Evolutionary conservation across 2,113 vertebrate species (phyloP).

Genomic region (Meleagris gallopavo): DNA sequence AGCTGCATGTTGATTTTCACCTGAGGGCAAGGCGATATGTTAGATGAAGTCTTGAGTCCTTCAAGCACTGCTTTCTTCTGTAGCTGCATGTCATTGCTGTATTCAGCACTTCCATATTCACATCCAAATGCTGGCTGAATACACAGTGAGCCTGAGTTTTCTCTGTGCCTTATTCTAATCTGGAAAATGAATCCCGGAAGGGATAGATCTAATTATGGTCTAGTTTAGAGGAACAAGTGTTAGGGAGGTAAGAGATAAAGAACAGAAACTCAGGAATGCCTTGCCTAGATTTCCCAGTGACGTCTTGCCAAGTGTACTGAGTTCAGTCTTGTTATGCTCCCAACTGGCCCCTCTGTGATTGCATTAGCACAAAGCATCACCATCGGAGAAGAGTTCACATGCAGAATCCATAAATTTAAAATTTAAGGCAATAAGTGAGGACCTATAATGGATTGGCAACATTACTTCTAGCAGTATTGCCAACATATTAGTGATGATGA

Average conservation of each 20-base stretch:
- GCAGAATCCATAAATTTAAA: constrained; percentile 47
- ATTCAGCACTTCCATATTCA: constrained; percentile 38
- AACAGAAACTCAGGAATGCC: neutral
- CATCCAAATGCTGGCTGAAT: neutral
- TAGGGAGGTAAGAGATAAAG: constrained; percentile 18
- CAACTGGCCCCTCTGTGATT: constrained; percentile 11
- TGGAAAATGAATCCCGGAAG: neutral
- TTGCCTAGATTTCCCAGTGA: neutral
- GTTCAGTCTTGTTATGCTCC: constrained; percentile 17
- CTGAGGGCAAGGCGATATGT: neutral
- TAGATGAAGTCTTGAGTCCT: constrained; percentile 16
- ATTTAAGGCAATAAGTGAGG: constrained; percentile 51
- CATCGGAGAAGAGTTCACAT: neutral
- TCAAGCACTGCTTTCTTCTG: neutral
- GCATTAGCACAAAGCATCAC: constrained; percentile 18
- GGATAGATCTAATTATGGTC: constrained; percentile 19
- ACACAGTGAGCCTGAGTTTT: neutral
- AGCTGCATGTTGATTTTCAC: constrained; percentile 30
- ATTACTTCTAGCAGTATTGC: constrained; percentile 41
- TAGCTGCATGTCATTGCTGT: neutral
- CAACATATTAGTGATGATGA: constrained; percentile 46
- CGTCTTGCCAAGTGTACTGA: neutral
- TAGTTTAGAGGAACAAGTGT: neutral
- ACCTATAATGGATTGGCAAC: constrained; percentile 47
- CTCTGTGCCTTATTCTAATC: constrained; percentile 3